Conservation (phyloP, 2,888 invertebrate species). For the Luffia ferchaultella region DNA sequence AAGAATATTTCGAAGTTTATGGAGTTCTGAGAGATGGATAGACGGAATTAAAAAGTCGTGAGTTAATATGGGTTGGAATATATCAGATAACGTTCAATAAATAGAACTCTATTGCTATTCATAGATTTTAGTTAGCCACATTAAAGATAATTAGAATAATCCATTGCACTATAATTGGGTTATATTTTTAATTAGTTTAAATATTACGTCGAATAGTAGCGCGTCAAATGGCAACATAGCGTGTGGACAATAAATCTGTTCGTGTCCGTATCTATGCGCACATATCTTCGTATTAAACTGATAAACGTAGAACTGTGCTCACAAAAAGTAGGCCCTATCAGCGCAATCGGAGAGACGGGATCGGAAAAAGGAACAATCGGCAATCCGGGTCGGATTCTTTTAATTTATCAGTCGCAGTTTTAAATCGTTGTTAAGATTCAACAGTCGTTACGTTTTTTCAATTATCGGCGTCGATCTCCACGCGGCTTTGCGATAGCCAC, state of each 20-base stretch:
- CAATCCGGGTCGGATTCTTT: conserved; percentile 44
- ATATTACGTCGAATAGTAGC: too few relatives aligned
- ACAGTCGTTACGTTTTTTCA: conserved; percentile 50
- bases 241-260: background rate
- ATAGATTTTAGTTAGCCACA: too few relatives aligned
- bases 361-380: conserved; percentile 48
- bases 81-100: too few relatives aligned
- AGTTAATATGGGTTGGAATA: too few relatives aligned
- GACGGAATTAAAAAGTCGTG: too few relatives aligned
- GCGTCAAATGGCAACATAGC: too few relatives aligned
- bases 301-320: background rate
- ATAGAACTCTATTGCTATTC: too few relatives aligned
- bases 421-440: conserved; percentile 61
- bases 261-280: background rate
- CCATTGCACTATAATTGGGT: too few relatives aligned
- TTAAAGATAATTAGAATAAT: too few relatives aligned
- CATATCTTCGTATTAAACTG: background rate
- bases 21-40: too few relatives aligned
- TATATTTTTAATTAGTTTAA: too few relatives aligned
- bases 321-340: conserved; percentile 39
- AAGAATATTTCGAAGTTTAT: too few relatives aligned
- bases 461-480: conserved; percentile 53
- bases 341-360: conserved; percentile 37
- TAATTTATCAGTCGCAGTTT: conserved; percentile 59
- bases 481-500: conserved; percentile 51